These are phyloP conservation scores for Etia nguti DNA, from an alignment of 2,113 vertebrate genomes.

Conservation along the genomic window DNA sequence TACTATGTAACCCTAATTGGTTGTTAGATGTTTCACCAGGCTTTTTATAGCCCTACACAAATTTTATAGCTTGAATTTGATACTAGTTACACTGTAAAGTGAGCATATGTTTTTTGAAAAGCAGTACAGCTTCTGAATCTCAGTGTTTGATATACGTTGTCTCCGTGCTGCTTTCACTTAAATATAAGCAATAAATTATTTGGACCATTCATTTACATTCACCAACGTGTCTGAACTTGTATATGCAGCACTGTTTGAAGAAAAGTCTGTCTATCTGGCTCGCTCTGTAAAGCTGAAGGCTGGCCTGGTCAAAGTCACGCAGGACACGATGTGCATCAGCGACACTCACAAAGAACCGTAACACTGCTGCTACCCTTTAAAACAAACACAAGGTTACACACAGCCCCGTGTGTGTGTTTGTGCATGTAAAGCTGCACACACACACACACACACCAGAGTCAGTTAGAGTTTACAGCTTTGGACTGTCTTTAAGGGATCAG, in stretches of 20 bases:
- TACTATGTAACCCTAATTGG: not conserved
- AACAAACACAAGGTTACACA: constrained; percentile 41
- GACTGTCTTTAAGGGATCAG: constrained; percentile 22
- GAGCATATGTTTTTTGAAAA: not conserved
- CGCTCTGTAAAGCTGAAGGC: constrained; percentile 13
- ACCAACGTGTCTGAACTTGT: not conserved
- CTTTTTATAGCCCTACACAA: not conserved
- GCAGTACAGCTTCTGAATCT: not conserved
- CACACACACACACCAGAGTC: not conserved
- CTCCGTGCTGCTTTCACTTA: not conserved
- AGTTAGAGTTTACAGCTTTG: not conserved
- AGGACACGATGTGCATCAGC: constrained; percentile 49
- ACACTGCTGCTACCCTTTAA: constrained; percentile 27
- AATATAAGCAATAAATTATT: not conserved
- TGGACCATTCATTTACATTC: not conserved
- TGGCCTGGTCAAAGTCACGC: constrained; percentile 47
- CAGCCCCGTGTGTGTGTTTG: not conserved
- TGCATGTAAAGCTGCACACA: not conserved
- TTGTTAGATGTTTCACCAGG: not conserved
- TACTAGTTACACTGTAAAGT: not conserved
- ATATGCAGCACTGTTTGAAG: not conserved
- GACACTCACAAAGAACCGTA: constrained; percentile 27
- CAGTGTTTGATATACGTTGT: not conserved
- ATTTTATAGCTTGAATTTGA: not conserved
- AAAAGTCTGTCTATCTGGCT: not conserved